Conservation (phyloP, 2,888 invertebrate species). For the Xestoiulus laeticollis region DNA sequence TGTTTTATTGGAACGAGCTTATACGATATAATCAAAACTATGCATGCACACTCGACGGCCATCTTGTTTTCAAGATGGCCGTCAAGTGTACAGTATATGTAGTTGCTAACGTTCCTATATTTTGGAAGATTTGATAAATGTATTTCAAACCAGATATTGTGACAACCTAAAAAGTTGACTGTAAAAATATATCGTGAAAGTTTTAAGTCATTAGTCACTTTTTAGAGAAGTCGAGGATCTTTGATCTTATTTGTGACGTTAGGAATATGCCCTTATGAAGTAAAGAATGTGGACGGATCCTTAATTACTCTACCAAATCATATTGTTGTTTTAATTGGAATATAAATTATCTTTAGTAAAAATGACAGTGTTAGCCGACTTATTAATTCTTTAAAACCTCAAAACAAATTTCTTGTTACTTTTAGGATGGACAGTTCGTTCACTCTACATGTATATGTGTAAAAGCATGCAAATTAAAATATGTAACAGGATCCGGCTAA, state of each 20-base stretch:
- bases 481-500: not conserved
- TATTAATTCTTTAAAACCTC: not conserved
- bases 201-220: too few relatives aligned
- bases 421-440: not conserved
- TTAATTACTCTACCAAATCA: not conserved
- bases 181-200: too few relatives aligned
- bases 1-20: not conserved
- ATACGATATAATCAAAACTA: too few relatives aligned
- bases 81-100: too few relatives aligned
- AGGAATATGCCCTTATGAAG: not conserved
- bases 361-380: not conserved
- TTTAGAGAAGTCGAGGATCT: too few relatives aligned
- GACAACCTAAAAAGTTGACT: too few relatives aligned
- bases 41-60: too few relatives aligned
- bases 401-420: not conserved
- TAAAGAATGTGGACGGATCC: not conserved
- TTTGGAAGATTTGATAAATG: too few relatives aligned
- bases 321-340: not conserved
- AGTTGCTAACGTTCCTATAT: too few relatives aligned
- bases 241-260: too few relatives aligned
- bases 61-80: too few relatives aligned
- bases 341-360: not conserved
- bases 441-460: not conserved
- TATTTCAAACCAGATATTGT: too few relatives aligned
- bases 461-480: not conserved